These are phyloP conservation scores for Coleophora flavipennella DNA, from an alignment of 2,888 invertebrate genomes.

Conservation along the genomic window DNA sequence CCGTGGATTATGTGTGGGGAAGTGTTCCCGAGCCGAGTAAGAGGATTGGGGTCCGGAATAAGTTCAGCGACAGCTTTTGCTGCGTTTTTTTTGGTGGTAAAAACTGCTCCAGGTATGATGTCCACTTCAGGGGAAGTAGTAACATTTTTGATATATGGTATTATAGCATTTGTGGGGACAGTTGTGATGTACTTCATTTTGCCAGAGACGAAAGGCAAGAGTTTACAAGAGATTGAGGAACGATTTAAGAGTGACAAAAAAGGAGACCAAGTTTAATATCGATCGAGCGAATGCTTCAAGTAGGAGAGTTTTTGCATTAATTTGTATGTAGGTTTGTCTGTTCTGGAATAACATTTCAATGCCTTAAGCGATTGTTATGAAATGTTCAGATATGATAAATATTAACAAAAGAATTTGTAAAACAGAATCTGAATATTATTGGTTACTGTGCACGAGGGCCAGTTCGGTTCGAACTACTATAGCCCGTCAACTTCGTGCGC, in stretches of 20 bases:
- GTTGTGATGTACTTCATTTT: conserved; percentile 71
- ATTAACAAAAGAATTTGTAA: no score
- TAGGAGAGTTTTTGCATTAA: no score
- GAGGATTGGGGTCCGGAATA: conserved; percentile 78
- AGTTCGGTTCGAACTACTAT: no score
- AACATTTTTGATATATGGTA: conserved; percentile 77
- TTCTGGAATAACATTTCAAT: no score
- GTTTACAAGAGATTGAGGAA: conserved; percentile 78
- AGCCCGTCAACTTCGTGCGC: no score
- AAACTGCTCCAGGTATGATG: conserved; percentile 77
- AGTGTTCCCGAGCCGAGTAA: conserved; percentile 74
- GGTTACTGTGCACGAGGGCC: no score
- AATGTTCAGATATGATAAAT: no score
- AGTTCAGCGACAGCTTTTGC: conserved; percentile 76
- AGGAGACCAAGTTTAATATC: conserved; percentile 26
- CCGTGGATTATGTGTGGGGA: conserved; percentile 86
- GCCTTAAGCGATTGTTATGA: no score
- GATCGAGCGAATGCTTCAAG: no score
- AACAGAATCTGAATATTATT: no score
- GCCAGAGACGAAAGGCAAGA: conserved; percentile 80
- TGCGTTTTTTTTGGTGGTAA: conserved; percentile 77
- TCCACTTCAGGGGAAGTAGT: conserved; percentile 66
- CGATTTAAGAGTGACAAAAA: conserved; percentile 51
- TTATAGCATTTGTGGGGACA: conserved; percentile 72
- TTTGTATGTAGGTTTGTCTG: no score